Evolutionary conservation across 2,888 invertebrate genomes (phyloP), one percentile per base, ranked within the genome.

Genomic region (Patella caerulea): DNA sequence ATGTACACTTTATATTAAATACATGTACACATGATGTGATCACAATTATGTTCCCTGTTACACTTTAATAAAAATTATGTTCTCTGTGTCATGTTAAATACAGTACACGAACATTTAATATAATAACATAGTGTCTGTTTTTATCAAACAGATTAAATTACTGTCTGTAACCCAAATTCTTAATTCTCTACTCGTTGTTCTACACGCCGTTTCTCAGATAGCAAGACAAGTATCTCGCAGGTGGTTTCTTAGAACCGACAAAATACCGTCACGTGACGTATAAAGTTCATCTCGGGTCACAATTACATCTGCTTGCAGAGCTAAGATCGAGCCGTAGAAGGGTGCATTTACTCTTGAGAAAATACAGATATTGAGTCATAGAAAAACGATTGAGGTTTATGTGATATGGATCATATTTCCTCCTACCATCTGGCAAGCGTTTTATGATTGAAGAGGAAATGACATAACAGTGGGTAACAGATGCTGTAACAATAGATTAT

Each of bases 271-370:
- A 65, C 65, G 65, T 65, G 65, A 24, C 24, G 9, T 65, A 11
- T 65, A 65, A 65, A 65, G 65, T 24, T 65, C 65, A 65, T 19
- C 65, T 65, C 24, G 65, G 19, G 65, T 65, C 65, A 65, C 19
- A 65, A 24, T 65, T 65, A 65, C 65, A 65, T 65, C 65, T 65
- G 65, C 65, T 65, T 65, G 65, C 24, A 65, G 65, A 24, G 24
- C 24, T 19, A 24, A 11, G 19, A 65, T 19, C 65, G 24, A 11
- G 14, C 19, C 65, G 19, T 65, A 65, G 19, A 65, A 65, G 65
- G 65, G 24, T 65, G 65, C 65, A 65, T 65, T 24, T 65, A 19
- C 19, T 65, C 19, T 65, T 65, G 65, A 24, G 65, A 65, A 65
- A 65, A 65, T 24, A 65, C 19, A 24, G 24, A 12, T 65, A 19